Evolutionary conservation across 2,888 invertebrate species (phyloP), one percentile per base, ranked within the genome.

Genomic region (Idaea aversata): DNA sequence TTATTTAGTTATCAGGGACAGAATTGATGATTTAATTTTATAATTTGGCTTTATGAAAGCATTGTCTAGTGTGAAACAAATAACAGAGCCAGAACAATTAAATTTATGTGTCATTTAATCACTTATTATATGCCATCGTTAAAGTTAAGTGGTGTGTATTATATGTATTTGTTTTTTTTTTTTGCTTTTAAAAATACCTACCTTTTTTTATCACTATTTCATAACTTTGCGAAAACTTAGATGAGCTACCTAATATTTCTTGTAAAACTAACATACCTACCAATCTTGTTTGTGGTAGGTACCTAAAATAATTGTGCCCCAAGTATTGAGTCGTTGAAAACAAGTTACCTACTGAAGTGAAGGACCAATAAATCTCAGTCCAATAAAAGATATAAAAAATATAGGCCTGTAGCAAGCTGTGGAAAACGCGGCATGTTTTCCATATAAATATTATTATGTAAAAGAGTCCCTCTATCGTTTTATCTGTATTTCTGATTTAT

Each of bases 401-500:
- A 47, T 47, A 10, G 47, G 5, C 47, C 47, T 47, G 47, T 7
- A 47, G 47, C 47, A 47, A 47, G 47, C 47, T 47, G 47, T 47
- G 10, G 47, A 47, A 47, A 47, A 7, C 47, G 47, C 6, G 47
- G 47, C 47, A 47, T 47, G 47, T 47, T 47, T 47, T 47, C 47
- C 47, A 47, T 13, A 47, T 47, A 47, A 47, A 47, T 13, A 13
- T 13, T 47, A 47, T 47, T 47, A 47, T 47, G 47, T 47, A 47
- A 47, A 47, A 7, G 47, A 47, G 47, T 47, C 10, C 47, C 47
- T 25, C 25, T 47, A 47, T 47, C 47, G 47, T 47, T 47, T 47
- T 47, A 47, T 47, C 47, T 47, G 13, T 47, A 47, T 47, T 47
- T 47, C 47, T 47, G 47, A 47, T 47, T 47, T 60, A 65, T 64